These are phyloP conservation scores for Eupithecia subfuscata DNA, from an alignment of 2,888 invertebrate species.

Conservation along the genomic window DNA sequence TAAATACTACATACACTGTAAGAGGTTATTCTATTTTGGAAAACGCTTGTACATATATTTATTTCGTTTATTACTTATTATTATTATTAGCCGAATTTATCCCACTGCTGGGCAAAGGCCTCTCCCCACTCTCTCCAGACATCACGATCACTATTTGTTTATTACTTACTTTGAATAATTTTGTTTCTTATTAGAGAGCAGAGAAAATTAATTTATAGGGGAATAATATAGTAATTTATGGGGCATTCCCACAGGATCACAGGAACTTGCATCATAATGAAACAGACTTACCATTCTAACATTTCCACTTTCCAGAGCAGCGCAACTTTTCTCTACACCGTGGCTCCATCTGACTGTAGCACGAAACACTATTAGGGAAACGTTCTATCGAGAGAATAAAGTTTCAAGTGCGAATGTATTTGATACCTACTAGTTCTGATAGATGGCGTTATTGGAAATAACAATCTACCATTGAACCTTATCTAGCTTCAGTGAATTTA, in stretches of 20 bases:
- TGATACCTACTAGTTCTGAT: neutral
- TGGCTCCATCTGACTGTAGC: slow-evolving; percentile 10
- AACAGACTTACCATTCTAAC: neutral
- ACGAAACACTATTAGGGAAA: neutral
- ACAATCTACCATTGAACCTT: neutral
- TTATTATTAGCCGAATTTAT: too few relatives aligned
- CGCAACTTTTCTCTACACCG: neutral
- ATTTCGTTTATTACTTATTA: too few relatives aligned
- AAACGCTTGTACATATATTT: too few relatives aligned
- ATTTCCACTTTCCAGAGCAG: neutral
- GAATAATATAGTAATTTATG: too few relatives aligned
- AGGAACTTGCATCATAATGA: neutral
- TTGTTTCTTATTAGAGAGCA: too few relatives aligned
- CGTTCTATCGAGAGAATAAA: neutral
- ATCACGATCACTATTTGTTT: too few relatives aligned
- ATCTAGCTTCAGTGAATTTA: neutral
- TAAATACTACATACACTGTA: too few relatives aligned
- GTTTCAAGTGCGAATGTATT: neutral
- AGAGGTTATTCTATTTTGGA: too few relatives aligned
- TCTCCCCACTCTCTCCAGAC: too few relatives aligned
- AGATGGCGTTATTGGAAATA: neutral
- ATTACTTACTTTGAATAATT: too few relatives aligned
- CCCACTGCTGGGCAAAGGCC: too few relatives aligned
- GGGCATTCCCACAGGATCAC: neutral
- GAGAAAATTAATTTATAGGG: too few relatives aligned